These are phyloP conservation scores for Philaethria dido DNA, from an alignment of 2,888 invertebrate species.

Conservation along the genomic window DNA sequence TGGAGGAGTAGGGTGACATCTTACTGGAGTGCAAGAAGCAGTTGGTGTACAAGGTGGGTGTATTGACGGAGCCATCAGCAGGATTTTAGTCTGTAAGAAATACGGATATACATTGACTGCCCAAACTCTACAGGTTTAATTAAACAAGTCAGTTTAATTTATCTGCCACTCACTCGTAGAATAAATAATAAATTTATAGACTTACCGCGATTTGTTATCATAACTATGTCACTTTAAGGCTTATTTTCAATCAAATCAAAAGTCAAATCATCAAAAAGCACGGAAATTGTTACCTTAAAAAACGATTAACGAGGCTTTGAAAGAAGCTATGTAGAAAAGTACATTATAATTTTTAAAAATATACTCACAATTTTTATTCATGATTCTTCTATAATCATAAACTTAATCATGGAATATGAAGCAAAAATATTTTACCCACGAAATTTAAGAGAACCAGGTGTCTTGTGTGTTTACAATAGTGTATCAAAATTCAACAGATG, in stretches of 20 bases:
- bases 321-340: conserved; percentile 26
- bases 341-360: conserved; percentile 38
- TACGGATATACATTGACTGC: conserved; percentile 47
- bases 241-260: conserved; percentile 10
- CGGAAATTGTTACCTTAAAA: conserved; percentile 12
- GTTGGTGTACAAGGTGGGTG: conserved; percentile 75
- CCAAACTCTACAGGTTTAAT: conserved; percentile 40
- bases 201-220: conserved; percentile 46
- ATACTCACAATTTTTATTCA: conserved; percentile 72
- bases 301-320: conserved; percentile 12
- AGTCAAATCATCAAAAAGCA: not conserved
- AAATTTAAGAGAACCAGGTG: not conserved
- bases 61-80: conserved; percentile 62
- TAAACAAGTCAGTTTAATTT: conserved; percentile 43
- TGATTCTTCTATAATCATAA: conserved; percentile 49
- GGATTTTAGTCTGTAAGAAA: conserved; percentile 55
- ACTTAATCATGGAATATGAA: conserved; percentile 52
- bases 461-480: conserved; percentile 61
- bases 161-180: conserved; percentile 46
- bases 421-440: not conserved
- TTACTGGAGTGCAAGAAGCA: conserved; percentile 65
- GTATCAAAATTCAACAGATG: conserved; percentile 76
- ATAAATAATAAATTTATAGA: conserved; percentile 35
- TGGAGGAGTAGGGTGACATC: conserved; percentile 71
- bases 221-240: conserved; percentile 22